A percentile compares a stretch with the other conserved stretches of the same genome.
phyloP scores from a whole-genome alignment of 2,888 invertebrate genomes.

The Timema cristinae region DNA sequence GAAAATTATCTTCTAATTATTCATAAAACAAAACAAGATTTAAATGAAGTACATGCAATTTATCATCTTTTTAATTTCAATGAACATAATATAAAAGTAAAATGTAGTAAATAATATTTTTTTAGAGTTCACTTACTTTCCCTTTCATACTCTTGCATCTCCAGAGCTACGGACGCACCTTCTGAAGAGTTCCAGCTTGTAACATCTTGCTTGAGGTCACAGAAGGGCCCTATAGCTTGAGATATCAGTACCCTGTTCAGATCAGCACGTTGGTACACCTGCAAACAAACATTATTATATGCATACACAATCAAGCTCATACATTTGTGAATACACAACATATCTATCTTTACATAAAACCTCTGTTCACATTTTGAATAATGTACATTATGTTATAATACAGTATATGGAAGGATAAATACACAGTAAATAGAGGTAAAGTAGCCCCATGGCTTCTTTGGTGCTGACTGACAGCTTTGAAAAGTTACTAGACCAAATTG shows the following conservation, averaged over 20 bases:
- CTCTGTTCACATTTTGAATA: too few species aligned
- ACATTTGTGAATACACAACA: background rate
- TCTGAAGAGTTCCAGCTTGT: constrained; percentile 83
- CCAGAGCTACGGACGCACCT: constrained; percentile 88
- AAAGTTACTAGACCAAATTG: too few species aligned
- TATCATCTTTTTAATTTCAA: too few species aligned
- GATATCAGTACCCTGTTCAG: constrained; percentile 80
- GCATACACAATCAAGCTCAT: too few species aligned
- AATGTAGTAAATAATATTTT: too few species aligned
- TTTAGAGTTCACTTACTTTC: constrained; percentile 59
- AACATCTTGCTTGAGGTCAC: constrained; percentile 85
- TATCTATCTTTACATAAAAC: background rate
- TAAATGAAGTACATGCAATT: too few species aligned
- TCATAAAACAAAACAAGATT: too few species aligned
- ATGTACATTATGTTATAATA: background rate
- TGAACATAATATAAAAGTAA: too few species aligned
- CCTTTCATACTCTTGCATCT: constrained; percentile 88
- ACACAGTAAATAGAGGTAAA: background rate
- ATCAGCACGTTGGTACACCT: constrained; percentile 84
- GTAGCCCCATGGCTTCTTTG: too few species aligned
- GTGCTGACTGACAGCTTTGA: too few species aligned
- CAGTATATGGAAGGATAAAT: constrained; percentile 15
- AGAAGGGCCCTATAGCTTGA: constrained; percentile 87
- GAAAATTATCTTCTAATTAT: too few species aligned
- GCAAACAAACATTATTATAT: background rate